Base-by-base conservation (phyloP, 2,797 vertebrate species). In the Pempheris klunzingeri region DNA sequence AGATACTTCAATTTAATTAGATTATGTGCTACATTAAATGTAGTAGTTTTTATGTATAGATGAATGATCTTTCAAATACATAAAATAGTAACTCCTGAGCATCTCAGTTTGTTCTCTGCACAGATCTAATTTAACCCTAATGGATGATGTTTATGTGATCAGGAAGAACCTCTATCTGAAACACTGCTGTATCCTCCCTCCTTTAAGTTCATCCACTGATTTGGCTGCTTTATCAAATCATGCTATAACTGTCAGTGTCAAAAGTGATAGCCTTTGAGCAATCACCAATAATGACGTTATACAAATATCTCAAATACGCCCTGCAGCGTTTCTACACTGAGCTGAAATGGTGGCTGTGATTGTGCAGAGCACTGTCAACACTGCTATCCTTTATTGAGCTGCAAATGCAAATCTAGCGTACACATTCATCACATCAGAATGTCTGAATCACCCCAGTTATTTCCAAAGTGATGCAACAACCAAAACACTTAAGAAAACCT, bases 391-490 rank as follows among this genome's bases (percentile, higher is more conserved):
- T 47, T 10, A 14, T 5, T 46, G 26, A 14, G 5, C 6, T 32
- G 4, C 12, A 49, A 49, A 34, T 49, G 32, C 44, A 49, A 13
- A 50, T 60, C 1, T 32, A 30, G 18, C 7, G 9, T 17, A 17
- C 12, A 20, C 50, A 24, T 24, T 32, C 22, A 22, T 46, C 47
- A 18, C 6, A 74, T 67, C 6, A 1, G 34, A 17, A 36, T 53
- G 46, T 34, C 17, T 68, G 47, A 39, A 20, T 66, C 26, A 17
- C 5, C 7, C n/a, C 18, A 60, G 49, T 10, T 39, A 47, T 54
- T 59, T 38, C 38, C 10, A 52, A 52, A 66, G 38, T 60, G 24
- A 28, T 38, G 60, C 54, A 64, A 44, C 44, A 46, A 46, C 34
- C 26, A 30, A 41, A 55, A 50, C 43, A 36, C 36, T 36, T 43